Conservation (phyloP, 2,888 invertebrate species). For the Patella depressa region DNA sequence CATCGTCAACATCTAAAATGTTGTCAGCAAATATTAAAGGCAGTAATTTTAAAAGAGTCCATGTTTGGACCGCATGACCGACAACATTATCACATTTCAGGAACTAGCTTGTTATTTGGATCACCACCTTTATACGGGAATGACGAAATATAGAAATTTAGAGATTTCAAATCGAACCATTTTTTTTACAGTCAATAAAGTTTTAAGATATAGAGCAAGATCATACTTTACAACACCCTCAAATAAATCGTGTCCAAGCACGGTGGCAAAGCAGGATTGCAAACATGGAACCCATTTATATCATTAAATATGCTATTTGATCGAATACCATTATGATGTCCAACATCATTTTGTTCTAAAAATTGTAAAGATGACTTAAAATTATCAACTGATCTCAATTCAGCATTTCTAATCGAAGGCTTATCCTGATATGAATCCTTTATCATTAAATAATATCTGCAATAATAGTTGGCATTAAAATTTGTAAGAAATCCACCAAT, state of each 20-base stretch:
- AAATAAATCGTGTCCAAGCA: not conserved
- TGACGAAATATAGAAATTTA: not conserved
- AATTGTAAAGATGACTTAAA: not conserved
- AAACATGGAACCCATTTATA: not conserved
- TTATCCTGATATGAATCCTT: constrained; percentile 3
- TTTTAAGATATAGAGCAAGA: not conserved
- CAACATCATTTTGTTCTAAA: not conserved
- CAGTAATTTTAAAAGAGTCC: constrained; percentile 17
- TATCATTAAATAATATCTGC: constrained; percentile 1
- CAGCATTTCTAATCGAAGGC: not conserved
- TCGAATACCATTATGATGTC: not conserved
- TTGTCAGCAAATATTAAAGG: constrained; percentile 10
- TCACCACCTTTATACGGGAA: constrained; percentile 9
- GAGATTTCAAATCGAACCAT: not conserved
- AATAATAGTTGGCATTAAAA: not conserved
- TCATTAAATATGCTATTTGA: not conserved
- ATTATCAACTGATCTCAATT: not conserved
- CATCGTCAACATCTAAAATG: constrained; percentile 9
- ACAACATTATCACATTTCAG: constrained; percentile 11
- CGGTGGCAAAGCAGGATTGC: not conserved
- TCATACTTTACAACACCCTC: constrained; percentile 1
- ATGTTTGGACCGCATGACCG: constrained; percentile 29
- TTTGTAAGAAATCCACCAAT: not conserved
- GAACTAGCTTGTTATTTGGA: constrained; percentile 4
- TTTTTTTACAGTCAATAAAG: not conserved